Base-by-base conservation (phyloP, 2,113 vertebrate genomes). In the Dolichotis patagonum region DNA sequence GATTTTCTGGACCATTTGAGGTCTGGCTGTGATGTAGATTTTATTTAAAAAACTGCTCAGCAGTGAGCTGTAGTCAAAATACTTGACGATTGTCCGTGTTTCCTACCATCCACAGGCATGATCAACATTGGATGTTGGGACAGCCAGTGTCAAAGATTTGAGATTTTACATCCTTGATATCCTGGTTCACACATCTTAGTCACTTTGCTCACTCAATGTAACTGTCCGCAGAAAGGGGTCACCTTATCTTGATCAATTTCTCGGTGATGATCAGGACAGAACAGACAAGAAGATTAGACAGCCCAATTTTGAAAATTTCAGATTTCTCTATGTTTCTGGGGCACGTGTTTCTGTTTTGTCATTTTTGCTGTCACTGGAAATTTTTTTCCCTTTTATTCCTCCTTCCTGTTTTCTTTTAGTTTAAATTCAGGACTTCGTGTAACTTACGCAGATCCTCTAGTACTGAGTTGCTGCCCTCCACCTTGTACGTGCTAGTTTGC, bases 231-330 rank as follows among this genome's bases (percentile, higher is more conserved):
- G 62, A 92, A 87, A 92, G 85, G 28, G 9, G 30, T 67, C 19
- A 46, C 86, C 26, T 94, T 20, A 32, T 86, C 38, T 87, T 84
- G 69, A n/a, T 84, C 24, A 88, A 24, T 97, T 97, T 30, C 41
- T 92, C 17, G 30, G 26, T 91, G 92, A 62, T 77, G 32, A 81
- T 89, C 0, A 89, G 43, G 5, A n/a, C 32, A 32, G 71, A 75
- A 88, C 14, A 52, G 20, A 49, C 92, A 78, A 52, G 12, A 32
- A 90, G 10, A 77, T 83, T 63, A 67, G 75, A 26, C 71, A 90
- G 35, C 35, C 11, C 3, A 90, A 3, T 89, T 96, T 92, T 81
- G 71, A 95, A 65, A 95, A 94, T 90, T 96, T 38, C 22, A 11
- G 24, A 65, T 94, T 90, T 7, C 8, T 65, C 49, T 11, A 35